Percentiles rank a stretch among this genome's conserved stretches.
These are phyloP conservation scores for Brachyopa scutellaris DNA, from an alignment of 2,888 invertebrate species.

Conservation along the genomic window DNA sequence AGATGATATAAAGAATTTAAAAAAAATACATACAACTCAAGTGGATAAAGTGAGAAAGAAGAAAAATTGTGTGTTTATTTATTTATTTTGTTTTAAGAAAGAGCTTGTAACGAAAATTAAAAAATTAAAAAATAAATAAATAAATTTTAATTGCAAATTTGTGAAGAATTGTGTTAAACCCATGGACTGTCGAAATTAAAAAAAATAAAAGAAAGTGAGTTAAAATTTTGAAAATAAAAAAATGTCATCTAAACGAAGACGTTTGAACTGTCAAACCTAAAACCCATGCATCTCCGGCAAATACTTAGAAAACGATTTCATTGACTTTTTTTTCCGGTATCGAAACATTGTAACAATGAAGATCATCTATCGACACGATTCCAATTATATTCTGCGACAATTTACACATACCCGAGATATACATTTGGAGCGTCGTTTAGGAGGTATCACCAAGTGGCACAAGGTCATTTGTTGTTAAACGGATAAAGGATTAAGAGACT, in stretches of 20 bases:
- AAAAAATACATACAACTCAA: constrained; percentile 38
- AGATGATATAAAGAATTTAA: constrained; percentile 68
- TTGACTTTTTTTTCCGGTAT: constrained; percentile 27
- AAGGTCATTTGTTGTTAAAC: constrained; percentile 61
- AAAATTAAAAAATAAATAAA: constrained; percentile 4
- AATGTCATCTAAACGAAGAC: constrained; percentile 58
- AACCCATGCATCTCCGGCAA: neutral
- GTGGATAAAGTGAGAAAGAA: constrained; percentile 49
- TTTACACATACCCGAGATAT: constrained; percentile 65
- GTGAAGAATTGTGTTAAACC: neutral
- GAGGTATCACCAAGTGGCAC: constrained; percentile 68
- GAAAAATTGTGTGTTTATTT: neutral
- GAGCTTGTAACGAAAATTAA: neutral
- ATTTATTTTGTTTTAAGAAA: constrained; percentile 1
- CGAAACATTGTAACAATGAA: constrained; percentile 77
- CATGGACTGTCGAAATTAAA: constrained; percentile 8
- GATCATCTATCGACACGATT: constrained; percentile 77
- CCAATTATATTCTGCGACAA: constrained; percentile 68
- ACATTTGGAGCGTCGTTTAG: constrained; percentile 68
- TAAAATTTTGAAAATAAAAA: constrained; percentile 9
- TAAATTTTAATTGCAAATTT: neutral
- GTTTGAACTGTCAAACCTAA: constrained; percentile 24
- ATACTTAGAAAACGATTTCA: neutral
- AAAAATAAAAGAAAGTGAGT: neutral
- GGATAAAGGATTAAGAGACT: neutral